phyloP scores from a whole-genome alignment of 2,797 vertebrate species.

The Yasuhikotakia modesta region DNA sequence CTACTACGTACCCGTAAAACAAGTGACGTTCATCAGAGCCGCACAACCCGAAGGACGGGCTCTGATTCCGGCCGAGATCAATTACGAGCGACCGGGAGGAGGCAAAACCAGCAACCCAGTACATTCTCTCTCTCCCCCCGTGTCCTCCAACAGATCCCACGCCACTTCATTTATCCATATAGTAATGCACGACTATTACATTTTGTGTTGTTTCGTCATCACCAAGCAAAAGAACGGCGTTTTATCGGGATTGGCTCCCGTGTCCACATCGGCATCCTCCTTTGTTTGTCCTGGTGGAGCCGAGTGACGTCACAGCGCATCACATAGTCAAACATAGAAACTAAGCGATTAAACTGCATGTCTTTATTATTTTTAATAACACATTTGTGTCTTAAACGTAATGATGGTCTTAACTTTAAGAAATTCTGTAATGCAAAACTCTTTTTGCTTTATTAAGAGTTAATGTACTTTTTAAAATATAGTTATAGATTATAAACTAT shows the following conservation, averaged over 20 bases:
- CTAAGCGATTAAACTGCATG: too few relatives aligned
- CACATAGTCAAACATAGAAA: conserved; percentile 36
- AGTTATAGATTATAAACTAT: background rate
- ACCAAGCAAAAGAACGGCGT: too few relatives aligned
- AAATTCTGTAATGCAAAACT: too few relatives aligned
- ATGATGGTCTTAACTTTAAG: too few relatives aligned
- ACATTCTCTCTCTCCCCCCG: conserved; percentile 81
- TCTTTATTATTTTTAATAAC: too few relatives aligned
- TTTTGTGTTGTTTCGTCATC: too few relatives aligned
- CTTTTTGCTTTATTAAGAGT: too few relatives aligned
- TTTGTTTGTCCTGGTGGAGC: conserved; percentile 72
- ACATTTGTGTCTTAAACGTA: too few relatives aligned
- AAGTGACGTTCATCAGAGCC: conserved; percentile 86
- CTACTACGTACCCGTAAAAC: conserved; percentile 89
- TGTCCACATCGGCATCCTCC: conserved; percentile 61
- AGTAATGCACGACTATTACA: conserved; percentile 59
- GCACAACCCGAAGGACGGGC: conserved; percentile 87
- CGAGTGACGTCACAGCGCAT: conserved; percentile 73
- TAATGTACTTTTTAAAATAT: too few relatives aligned
- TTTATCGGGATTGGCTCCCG: conserved; percentile 49
- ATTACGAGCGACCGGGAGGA: conserved; percentile 90
- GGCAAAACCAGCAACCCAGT: conserved; percentile 91
- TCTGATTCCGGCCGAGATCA: conserved; percentile 91
- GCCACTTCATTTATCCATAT: conserved; percentile 67
- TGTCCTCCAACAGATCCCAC: conserved; percentile 60